A percentile compares a stretch with the other conserved stretches of the same genome.
These are phyloP conservation scores for Nephrotoma guestfalica DNA, from an alignment of 2,888 invertebrate species.

Conservation along the genomic window DNA sequence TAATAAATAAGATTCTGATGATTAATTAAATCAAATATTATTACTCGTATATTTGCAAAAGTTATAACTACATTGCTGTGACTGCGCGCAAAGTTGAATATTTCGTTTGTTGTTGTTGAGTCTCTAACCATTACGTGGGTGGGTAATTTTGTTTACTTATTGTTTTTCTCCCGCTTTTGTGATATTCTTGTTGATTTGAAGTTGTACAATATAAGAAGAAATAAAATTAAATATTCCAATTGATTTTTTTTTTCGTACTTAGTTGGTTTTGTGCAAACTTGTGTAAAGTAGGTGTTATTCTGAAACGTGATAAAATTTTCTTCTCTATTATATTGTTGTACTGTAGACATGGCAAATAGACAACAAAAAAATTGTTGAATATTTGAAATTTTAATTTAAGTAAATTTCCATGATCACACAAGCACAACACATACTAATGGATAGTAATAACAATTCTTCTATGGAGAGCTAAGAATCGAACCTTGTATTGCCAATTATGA, in stretches of 20 bases:
- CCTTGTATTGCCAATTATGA: no score
- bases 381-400: neutral
- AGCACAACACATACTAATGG: no score
- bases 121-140: neutral
- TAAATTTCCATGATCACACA: neutral
- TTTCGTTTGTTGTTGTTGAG: neutral
- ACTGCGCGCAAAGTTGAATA: neutral
- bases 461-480: no score
- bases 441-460: neutral
- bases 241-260: neutral
- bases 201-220: neutral
- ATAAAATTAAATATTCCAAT: neutral
- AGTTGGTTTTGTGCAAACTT: neutral
- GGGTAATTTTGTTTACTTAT: neutral
- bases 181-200: neutral
- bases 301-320: neutral
- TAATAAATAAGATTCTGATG: slow-evolving; percentile 2
- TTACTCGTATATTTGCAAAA: neutral
- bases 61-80: neutral
- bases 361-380: neutral
- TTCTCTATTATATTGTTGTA: neutral
- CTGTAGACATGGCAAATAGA: neutral
- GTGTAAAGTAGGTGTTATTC: neutral
- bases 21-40: slow-evolving; percentile 4
- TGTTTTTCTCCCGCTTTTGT: neutral